Percentiles rank a stretch among this genome's conserved stretches.
phyloP scores from a whole-genome alignment of 2,888 invertebrate genomes.

The Seladonia tumulorum region DNA sequence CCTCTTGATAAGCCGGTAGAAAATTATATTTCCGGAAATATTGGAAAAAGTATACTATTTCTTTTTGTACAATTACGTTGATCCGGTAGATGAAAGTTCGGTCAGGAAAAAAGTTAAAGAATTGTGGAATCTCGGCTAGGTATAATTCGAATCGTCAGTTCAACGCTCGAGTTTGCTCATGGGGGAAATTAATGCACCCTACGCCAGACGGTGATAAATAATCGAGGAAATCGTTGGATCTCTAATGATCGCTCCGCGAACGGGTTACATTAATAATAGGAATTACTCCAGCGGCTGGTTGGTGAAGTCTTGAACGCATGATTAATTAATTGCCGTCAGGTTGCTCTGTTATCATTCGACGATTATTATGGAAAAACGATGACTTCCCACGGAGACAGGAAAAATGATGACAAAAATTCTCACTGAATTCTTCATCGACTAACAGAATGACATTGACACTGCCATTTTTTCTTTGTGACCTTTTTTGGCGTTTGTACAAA shows the following conservation, averaged over 20 bases:
- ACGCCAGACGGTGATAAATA: slow-evolving; percentile 18
- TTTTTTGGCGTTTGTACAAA: background rate
- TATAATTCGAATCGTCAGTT: background rate
- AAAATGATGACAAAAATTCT: background rate
- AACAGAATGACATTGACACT: background rate
- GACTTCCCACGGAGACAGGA: background rate
- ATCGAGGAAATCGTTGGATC: slow-evolving; percentile 11
- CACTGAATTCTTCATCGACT: background rate
- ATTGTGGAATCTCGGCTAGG: background rate
- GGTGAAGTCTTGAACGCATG: slow-evolving; percentile 12
- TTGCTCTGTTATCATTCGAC: background rate
- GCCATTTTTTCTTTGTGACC: too few species aligned
- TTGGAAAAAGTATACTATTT: background rate
- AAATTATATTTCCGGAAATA: too few species aligned
- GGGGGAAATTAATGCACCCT: slow-evolving; percentile 17
- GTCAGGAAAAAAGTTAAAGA: background rate
- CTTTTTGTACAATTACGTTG: background rate
- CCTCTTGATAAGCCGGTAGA: background rate
- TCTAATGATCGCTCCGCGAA: slow-evolving; percentile 25
- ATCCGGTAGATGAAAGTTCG: background rate
- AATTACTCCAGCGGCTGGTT: background rate
- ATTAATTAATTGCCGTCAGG: slow-evolving; percentile 16
- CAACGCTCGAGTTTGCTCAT: background rate
- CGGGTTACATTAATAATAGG: slow-evolving; percentile 28
- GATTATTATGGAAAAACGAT: background rate